A percentile compares a stretch with the other conserved stretches of the same genome.
Conservation (phyloP, 2,797 vertebrate species). For the Molossus alvarezi region DNA sequence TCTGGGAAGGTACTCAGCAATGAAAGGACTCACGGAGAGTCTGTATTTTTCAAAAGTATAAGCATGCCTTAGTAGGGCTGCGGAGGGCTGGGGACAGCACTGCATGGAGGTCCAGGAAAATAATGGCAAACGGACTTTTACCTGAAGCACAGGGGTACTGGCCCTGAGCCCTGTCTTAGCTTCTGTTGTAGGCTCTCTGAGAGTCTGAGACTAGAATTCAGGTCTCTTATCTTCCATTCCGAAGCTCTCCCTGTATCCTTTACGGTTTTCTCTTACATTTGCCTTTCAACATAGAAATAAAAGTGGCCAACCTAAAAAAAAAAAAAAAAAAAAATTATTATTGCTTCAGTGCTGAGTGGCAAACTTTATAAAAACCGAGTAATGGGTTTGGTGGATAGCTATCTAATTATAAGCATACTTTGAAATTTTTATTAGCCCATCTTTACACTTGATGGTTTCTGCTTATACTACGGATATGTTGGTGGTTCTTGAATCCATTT, state of each 20-base stretch:
- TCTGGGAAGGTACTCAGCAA: background rate
- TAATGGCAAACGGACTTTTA: background rate
- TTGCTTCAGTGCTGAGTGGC: background rate
- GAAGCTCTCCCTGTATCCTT: background rate
- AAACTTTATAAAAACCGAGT: conserved; percentile 46
- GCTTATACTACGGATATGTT: conserved; percentile 64
- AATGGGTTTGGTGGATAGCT: conserved; percentile 47
- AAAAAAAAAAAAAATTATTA: background rate
- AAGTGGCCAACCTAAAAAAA: conserved; percentile 19
- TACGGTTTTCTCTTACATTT: conserved; percentile 55
- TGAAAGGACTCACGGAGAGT: background rate
- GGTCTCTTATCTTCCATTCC: background rate
- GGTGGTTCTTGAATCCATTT: conserved; percentile 61
- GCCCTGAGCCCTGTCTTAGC: background rate
- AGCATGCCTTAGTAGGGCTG: background rate
- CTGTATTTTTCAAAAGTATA: conserved; percentile 23
- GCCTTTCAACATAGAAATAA: conserved; percentile 18
- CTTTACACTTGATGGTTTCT: conserved; percentile 45
- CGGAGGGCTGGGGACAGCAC: background rate
- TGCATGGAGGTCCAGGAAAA: background rate
- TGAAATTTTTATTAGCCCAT: conserved; percentile 74
- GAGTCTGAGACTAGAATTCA: conserved; percentile 14
- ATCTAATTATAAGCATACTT: conserved; percentile 74
- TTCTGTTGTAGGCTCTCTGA: background rate
- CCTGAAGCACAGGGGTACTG: background rate